phyloP scores from a whole-genome alignment of 2,113 vertebrate genomes.

The pig (Sus scrofa) region T2T-Sscrofa CM000815.6:123212501-123213000 shows the following conservation, averaged over 20 bases:
- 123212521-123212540: neutral
- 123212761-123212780: conserved; percentile 13
- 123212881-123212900: neutral
- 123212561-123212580: conserved; percentile 28
- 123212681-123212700: conserved; percentile 67
- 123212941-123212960: neutral
- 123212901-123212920: neutral
- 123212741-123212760: conserved; percentile 5
- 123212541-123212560: neutral
- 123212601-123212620: neutral
- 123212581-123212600: conserved; percentile 28
- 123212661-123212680: conserved; percentile 76
- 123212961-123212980: neutral
- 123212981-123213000: neutral
- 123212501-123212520: too few relatives aligned
- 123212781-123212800: conserved; percentile 13
- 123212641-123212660: conserved; percentile 69
- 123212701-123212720: conserved; percentile 66
- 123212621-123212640: conserved; percentile 73
- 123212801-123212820: neutral
- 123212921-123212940: neutral
- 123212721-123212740: conserved; percentile 68
- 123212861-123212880: conserved; percentile 48
- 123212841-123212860: conserved; percentile 7
- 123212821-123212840: neutral